Evolutionary conservation across 2,888 invertebrate species (phyloP).

Genomic region (Drosophila mimica): DNA sequence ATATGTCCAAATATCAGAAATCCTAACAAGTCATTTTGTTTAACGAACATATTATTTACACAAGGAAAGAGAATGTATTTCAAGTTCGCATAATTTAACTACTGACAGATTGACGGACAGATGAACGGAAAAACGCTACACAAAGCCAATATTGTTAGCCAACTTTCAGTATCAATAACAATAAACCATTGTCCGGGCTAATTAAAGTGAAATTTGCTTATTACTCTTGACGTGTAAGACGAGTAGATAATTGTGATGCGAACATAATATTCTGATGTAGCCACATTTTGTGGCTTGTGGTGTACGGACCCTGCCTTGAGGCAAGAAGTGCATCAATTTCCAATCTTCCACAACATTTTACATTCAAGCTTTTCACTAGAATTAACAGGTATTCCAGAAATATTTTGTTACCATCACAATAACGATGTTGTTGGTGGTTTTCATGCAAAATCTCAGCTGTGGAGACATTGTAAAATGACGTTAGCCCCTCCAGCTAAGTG

Average conservation of each 20-base stretch:
- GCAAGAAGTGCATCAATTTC: neutral
- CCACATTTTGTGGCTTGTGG: neutral
- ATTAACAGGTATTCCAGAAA: neutral
- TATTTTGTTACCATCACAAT: neutral
- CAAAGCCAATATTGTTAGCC: neutral
- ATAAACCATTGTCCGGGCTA: neutral
- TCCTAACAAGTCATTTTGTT: neutral
- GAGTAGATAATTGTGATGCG: neutral
- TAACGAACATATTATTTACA: neutral
- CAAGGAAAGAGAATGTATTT: neutral
- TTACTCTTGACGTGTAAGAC: neutral
- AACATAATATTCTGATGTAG: neutral
- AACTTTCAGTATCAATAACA: neutral
- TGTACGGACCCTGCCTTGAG: neutral
- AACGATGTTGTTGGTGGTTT: neutral
- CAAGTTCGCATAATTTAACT: neutral
- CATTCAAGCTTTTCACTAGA: neutral
- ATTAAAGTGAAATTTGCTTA: neutral
- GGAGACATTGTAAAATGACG: neutral
- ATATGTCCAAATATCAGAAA: neutral
- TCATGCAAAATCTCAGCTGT: neutral
- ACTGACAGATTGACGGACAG: neutral
- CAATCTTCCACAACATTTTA: neutral
- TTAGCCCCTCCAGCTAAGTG: neutral
- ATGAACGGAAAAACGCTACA: neutral